Evolutionary conservation across 2,888 invertebrate species (phyloP), one percentile per base, ranked within the genome.

Genomic region (Kuschelorhynchus macadamiae): DNA sequence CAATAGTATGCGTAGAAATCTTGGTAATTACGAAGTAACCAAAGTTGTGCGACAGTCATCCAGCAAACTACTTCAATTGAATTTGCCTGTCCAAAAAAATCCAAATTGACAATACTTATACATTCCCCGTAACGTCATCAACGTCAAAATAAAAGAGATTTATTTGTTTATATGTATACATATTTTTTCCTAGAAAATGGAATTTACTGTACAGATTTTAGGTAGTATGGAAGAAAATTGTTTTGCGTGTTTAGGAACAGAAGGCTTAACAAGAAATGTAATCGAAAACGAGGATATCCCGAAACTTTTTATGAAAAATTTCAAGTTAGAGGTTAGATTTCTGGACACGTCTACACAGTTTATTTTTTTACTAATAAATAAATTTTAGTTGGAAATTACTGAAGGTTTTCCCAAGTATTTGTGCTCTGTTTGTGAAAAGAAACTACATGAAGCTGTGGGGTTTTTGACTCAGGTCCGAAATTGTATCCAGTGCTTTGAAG

Each of bases 301-400:
- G 32, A 14, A 47, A 2, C 39, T 46, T 21, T 69, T 73, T 44
- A 59, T 60, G 46, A 44, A 11, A 36, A 66, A 59, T 32, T 67
- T 69, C 49, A 66, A 70, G 21, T 53, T 71, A 21, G 56, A 72
- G 73, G 73, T 73, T 67, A 70, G 70, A 33, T 49, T 25, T 14
- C 21, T 61, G 61, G 61, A 42, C 64, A 64, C 64, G 57, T 62
- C 62, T 56, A 61, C 62, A 57, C 60, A 30, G 49, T 67, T 60
- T 65, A 46, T 62, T 60, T 56, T 59, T 12, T 17, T 50, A 9
- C 50, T 8, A 17, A 18, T 59, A 39, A 67, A 46, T 56, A 50
- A 30, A 20, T 73, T 73, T 62, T 46, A 73, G 73, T 47, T 72
- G 14, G 49, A 64, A 41, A 25, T 63, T 9, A 53, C 46, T 16